These are phyloP conservation scores for Euproctis similis DNA, from an alignment of 2,888 invertebrate genomes.

Conservation along the genomic window DNA sequence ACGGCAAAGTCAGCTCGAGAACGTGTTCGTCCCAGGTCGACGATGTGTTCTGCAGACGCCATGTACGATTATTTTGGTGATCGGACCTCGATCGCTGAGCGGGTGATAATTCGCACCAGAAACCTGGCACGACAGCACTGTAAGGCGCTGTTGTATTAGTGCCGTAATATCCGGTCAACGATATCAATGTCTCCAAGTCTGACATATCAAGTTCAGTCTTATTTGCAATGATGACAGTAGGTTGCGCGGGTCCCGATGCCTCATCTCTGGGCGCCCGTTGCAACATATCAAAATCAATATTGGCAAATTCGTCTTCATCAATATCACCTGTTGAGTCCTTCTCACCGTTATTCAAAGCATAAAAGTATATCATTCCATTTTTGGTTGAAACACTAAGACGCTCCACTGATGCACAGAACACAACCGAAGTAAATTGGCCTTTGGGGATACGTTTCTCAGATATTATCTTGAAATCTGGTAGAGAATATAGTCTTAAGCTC, in stretches of 20 bases:
- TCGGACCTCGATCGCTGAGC: slow-evolving; percentile 92
- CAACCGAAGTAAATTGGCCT: slow-evolving; percentile 86
- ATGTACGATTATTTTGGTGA: slow-evolving; percentile 91
- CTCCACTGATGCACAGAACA: slow-evolving; percentile 92
- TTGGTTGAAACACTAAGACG: slow-evolving; percentile 89
- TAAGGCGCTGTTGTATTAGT: slow-evolving; percentile 76
- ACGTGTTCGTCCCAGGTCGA: slow-evolving; percentile 96
- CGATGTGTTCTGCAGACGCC: slow-evolving; percentile 91
- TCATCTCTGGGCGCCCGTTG: slow-evolving; percentile 56
- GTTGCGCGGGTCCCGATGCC: slow-evolving; percentile 37
- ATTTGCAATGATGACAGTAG: slow-evolving; percentile 72
- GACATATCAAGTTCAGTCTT: slow-evolving; percentile 72
- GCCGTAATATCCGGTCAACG: slow-evolving; percentile 85
- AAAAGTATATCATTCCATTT: slow-evolving; percentile 88
- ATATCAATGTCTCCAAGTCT: slow-evolving; percentile 82
- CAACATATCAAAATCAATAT: slow-evolving; percentile 64
- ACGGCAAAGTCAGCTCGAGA: slow-evolving; percentile 89
- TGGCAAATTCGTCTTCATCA: slow-evolving; percentile 80
- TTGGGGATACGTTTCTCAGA: slow-evolving; percentile 81
- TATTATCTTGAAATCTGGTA: slow-evolving; percentile 81
- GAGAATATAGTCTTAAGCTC: slow-evolving; percentile 81
- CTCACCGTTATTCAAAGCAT: slow-evolving; percentile 83
- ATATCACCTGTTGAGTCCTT: slow-evolving; percentile 83
- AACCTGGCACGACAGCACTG: slow-evolving; percentile 92
- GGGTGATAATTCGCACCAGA: slow-evolving; percentile 95